Evolutionary conservation across 2,888 invertebrate genomes (phyloP).

Genomic region (Diachrysia chrysitis): DNA sequence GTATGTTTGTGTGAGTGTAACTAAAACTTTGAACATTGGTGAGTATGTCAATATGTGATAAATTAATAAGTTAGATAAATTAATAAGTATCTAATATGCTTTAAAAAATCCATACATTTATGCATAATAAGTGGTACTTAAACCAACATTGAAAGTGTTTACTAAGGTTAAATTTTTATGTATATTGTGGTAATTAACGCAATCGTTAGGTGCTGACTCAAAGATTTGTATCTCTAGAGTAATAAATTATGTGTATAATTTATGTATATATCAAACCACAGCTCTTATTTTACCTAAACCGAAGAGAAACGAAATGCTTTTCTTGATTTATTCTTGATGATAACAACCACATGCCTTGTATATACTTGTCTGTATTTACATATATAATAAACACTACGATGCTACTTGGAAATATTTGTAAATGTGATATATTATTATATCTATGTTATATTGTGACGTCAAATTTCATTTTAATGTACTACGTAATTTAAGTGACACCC

Average conservation of each 20-base stretch:
- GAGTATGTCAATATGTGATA: slow-evolving; percentile 42
- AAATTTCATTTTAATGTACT: neutral
- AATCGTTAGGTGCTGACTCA: slow-evolving; percentile 21
- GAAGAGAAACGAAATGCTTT: neutral
- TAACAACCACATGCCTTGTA: neutral
- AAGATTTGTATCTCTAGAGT: slow-evolving; percentile 30
- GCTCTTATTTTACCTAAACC: slow-evolving; percentile 9
- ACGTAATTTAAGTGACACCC: neutral
- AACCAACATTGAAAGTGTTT: slow-evolving; percentile 5
- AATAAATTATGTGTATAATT: slow-evolving; percentile 42
- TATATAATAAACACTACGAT: slow-evolving; percentile 4
- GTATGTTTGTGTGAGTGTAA: slow-evolving; percentile 37
- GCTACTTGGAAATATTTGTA: neutral
- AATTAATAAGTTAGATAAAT: slow-evolving; percentile 13
- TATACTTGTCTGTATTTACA: slow-evolving; percentile 4
- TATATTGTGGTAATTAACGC: slow-evolving; percentile 31
- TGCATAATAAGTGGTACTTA: neutral
- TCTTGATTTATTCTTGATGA: too few species aligned
- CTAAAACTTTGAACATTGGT: slow-evolving; percentile 52
- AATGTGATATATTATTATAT: neutral
- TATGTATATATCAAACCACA: slow-evolving; percentile 27
- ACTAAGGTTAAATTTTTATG: slow-evolving; percentile 14
- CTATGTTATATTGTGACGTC: neutral
- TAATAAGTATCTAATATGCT: slow-evolving; percentile 3
- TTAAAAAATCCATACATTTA: neutral